Base-by-base conservation (phyloP, 92 coral and sea anemone species). In the Epizoanthus ramosus region DNA sequence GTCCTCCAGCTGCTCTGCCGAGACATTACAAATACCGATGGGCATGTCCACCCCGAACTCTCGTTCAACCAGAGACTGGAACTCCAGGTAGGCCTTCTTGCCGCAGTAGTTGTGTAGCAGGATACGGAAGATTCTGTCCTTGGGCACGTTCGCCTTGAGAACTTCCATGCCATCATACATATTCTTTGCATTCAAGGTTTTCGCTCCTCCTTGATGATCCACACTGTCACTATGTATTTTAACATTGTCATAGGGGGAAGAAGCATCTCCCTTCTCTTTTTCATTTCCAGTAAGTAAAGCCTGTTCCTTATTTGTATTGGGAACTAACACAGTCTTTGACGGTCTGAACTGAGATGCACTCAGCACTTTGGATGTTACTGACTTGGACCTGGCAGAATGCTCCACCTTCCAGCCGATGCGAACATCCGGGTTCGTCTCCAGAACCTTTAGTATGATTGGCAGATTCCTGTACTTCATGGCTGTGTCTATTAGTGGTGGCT, bases 351-450 rank as follows among this genome's bases (percentile, higher is more conserved):
- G 85, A 12, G 72, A 73, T 28, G 86, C 59, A 47, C 85, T 47
- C 35, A 24, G 19, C 37, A 18, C 52, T 24, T 79, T 64, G 47
- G 39, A 47, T 68, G 85, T 12, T 70, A 21, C 64, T 54, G 60
- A 39, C 37, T 47, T 79, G 68, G 23, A 67, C 39, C 90, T 72
- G 31, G 89, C 56, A 16, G 73, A 64, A 35, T 85, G 91, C 79
- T 88, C 91, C 54, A 88, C 91, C 39, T 88, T 88, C 91, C 91
- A 88, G 70, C 91, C 91, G 24, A 88, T 85, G n/a, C 72, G 85
- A 19, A 81, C 90, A 60, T 85, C 79, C 56, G 81, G 80, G 59
- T 88, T 79, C 37, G 15, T 45, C 54, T 88, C 79, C 80, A 88
- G 18, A 5, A 88, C 90, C 70, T 85, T 88, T 73, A 74, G 72